Conservation (phyloP, 2,113 vertebrate species). For the Lepidothrix coronata region DNA sequence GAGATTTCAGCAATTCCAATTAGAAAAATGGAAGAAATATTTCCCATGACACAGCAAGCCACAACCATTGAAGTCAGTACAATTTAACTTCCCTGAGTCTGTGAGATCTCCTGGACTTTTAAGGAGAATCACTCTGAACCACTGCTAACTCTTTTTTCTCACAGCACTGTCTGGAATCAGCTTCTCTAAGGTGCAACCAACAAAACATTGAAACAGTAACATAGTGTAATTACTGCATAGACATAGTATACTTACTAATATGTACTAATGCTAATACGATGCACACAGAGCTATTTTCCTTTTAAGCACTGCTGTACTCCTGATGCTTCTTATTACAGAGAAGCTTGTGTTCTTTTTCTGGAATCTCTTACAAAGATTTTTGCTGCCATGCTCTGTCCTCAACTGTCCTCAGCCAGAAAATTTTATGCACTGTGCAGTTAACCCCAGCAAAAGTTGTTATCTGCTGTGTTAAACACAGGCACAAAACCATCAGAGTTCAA, state of each 20-base stretch:
- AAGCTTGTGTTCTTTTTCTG: neutral
- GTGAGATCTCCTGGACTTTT: neutral
- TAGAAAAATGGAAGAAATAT: neutral
- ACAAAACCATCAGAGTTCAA: neutral
- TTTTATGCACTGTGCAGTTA: neutral
- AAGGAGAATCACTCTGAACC: neutral
- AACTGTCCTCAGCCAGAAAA: neutral
- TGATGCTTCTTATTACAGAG: neutral
- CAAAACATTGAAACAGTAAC: neutral
- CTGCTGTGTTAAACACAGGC: neutral
- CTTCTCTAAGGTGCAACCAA: neutral
- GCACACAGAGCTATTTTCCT: neutral
- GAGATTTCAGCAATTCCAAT: constrained; percentile 20
- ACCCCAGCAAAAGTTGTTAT: neutral
- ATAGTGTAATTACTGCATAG: neutral
- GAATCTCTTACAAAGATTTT: neutral
- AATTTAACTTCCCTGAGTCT: neutral
- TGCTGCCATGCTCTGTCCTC: neutral
- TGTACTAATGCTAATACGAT: neutral
- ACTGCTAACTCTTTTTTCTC: neutral
- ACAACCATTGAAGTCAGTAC: neutral
- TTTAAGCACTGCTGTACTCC: neutral
- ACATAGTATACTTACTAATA: neutral
- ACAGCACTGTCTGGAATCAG: neutral
- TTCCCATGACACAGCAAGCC: neutral